Evolutionary conservation across 2,888 invertebrate genomes (phyloP), one percentile per base, ranked within the genome.

Genomic region (Acanthopleura granulata): DNA sequence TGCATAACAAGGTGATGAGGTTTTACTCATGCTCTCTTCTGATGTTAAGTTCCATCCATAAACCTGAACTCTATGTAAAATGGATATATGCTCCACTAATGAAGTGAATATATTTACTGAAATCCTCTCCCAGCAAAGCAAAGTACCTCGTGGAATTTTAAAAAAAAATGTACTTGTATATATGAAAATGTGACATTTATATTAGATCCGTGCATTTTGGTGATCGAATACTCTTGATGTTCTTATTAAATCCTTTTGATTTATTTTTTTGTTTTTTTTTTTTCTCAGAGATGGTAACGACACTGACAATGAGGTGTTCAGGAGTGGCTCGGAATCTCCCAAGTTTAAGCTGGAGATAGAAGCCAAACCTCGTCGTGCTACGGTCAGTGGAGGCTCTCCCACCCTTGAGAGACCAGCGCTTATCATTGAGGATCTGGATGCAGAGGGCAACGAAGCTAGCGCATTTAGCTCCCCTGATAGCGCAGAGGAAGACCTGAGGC

Each of bases 351-450:
- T 86, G 12, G 84, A 86, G n/a, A 86, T 87, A 30, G 86, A 83
- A 18, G 84, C 82, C n/a, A 86, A 88, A 49, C 83, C 86, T 25
- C 93, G 97, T 16, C 92, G 97, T 25, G 96, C 97, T 83, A 96
- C 97, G 0, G 95, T 97, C 81, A 95, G 96, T 83, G 96, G 97
- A 22, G 95, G 87, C 6, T 89, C 89, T 0, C 89, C 89, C 0
- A 87, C 88, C 12, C 78, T 84, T 27, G 82, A 84, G 49, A 80
- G 85, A 16, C 83, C 86, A 11, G 78, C 85, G 0, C 77, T 87
- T 30, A 84, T 84, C n/a, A 85, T 87, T n/a, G 85, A 87, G 50
- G 86, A 86, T 69, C 83, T 86, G 29, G 86, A 86, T 72, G 83
- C 27, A 6, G 66, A 66, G 16, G 66, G 29, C 15, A 6, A 66